Base-by-base conservation (phyloP, 2,797 vertebrate species). In the Sylvilagus floridanus region DNA sequence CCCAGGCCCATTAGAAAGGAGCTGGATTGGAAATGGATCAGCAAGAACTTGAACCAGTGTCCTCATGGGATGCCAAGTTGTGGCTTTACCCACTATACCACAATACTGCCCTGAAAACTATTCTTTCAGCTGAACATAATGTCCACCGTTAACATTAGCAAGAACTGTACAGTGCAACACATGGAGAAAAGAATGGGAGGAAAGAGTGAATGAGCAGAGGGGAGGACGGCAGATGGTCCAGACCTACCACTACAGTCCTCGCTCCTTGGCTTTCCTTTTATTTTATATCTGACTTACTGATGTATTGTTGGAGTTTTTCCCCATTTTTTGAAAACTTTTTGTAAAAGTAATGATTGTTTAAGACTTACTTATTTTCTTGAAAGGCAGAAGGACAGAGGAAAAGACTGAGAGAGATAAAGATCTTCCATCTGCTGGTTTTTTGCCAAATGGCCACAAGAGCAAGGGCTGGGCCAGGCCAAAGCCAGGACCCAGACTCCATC, bases 181-280 rank as follows among this genome's bases (percentile, higher is more conserved):
- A 60, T 42, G 69, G 68, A 90, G 30, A 62, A 69, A 28, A 5
- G 0, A 69, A 89, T 5, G 30, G 7, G 37, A 76, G 11, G 2
- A 12, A 69, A 63, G 26, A 71, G 14, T 68, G 50, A 82, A 54
- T 28, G 32, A 4, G 7, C 10, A 73, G 4, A 65, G 12, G 1
- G 69, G 54, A 8, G 50, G 69, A 91, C 73, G 35, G 28, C 11
- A 73, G 79, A 84, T 16, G 42, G 82, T 14, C 26, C 52, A 94
- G 22, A 84, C 2, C 32, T 92, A 17, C 50, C 69, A 42, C 66
- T 72, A 72, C 35, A 19, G 66, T 28, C 71, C 32, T 52, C n/a
- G 71, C 30, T 85, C 26, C 4, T 10, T 82, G 77, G 10, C 9
- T 95, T 94, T 85, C 42, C 35, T 84, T 91, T 66, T 72, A 72